These are phyloP conservation scores for Araneus ventricosus DNA, from an alignment of 1,140 invertebrate genomes.

Conservation along the genomic window DNA sequence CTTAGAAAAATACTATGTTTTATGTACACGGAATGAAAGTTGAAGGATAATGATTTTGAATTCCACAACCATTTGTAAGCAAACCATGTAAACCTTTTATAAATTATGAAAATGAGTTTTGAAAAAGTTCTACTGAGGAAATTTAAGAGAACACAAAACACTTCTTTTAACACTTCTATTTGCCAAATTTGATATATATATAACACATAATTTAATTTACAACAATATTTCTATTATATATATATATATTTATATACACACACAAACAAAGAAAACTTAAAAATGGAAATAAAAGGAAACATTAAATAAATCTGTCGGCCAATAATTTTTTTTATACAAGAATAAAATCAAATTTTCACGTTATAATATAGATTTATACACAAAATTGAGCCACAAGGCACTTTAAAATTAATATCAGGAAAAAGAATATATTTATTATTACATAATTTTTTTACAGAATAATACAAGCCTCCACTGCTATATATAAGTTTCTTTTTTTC, in stretches of 20 bases:
- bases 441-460: conserved; percentile 74
- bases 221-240: conserved; percentile 10
- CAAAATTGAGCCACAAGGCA: conserved; percentile 25
- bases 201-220: conserved; percentile 20
- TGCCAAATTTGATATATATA: conserved; percentile 33
- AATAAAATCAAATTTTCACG: conserved; percentile 26
- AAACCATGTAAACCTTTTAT: no score
- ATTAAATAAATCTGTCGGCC: conserved; percentile 8
- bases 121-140: not conserved
- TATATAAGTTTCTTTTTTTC: conserved; percentile 13
- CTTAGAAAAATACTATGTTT: no score
- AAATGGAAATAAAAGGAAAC: not conserved
- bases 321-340: conserved; percentile 25
- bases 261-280: conserved; percentile 15
- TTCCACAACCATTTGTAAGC: no score
- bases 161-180: conserved; percentile 4
- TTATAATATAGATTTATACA: conserved; percentile 15
- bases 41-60: no score
- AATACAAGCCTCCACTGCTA: conserved; percentile 62
- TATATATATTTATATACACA: not conserved
- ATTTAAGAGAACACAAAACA: conserved; percentile 13
- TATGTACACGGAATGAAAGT: no score
- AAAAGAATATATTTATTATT: conserved; percentile 75
- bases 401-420: conserved; percentile 52
- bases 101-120: no score